Conservation (phyloP, 2,888 invertebrate species). For the Alentia gelatinosa region DNA sequence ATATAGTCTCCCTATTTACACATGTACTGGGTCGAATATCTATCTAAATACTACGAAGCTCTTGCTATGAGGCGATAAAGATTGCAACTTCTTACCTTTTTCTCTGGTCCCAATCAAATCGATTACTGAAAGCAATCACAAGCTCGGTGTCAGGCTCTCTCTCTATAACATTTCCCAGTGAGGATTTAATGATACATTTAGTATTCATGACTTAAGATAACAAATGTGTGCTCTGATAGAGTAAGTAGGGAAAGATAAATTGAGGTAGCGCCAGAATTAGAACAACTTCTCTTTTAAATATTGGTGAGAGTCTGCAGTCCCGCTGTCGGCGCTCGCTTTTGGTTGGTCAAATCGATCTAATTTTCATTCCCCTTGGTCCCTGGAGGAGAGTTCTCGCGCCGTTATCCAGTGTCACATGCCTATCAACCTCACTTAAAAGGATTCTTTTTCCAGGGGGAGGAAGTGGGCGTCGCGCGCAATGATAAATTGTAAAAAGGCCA, state of each 20-base stretch:
- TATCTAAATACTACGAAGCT: background rate
- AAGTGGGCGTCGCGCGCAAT: background rate
- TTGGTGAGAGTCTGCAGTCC: background rate
- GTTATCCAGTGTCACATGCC: background rate
- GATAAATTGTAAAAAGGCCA: background rate
- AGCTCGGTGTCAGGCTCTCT: background rate
- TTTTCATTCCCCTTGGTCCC: background rate
- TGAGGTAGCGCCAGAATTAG: background rate
- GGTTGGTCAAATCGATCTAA: background rate
- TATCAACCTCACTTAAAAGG: background rate
- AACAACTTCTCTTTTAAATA: background rate
- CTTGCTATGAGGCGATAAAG: background rate
- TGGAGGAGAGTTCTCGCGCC: background rate
- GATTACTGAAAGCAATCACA: background rate
- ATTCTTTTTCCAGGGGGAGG: background rate
- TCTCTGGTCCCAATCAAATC: background rate
- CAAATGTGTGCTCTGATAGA: background rate
- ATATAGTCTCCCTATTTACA: background rate
- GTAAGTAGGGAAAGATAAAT: background rate
- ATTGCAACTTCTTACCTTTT: background rate
- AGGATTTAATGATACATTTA: background rate
- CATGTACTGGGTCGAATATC: background rate
- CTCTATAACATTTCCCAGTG: background rate
- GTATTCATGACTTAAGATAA: background rate
- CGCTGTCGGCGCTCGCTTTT: background rate